Base-by-base conservation (phyloP, 2,113 vertebrate genomes). In the Takifugu bimaculatus region DNA sequence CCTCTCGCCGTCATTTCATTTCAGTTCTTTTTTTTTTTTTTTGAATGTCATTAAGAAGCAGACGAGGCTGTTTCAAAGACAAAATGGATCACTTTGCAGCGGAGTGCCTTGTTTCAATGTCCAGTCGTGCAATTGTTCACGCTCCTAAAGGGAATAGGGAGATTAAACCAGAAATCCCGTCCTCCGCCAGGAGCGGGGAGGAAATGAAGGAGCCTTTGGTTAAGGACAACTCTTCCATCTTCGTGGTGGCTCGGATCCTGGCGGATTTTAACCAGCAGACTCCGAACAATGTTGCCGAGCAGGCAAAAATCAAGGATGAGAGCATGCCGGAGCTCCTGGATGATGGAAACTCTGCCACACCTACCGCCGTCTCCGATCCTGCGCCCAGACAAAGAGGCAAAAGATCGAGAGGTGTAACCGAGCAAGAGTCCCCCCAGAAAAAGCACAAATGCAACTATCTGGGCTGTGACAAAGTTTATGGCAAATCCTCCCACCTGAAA, bases 401-500 rank as follows among this genome's bases (percentile, higher is more conserved):
- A 84, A 91, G 93, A 81, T 80, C 84, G 75, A 91, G 94, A 77
- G 93, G 90, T 90, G 93, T 93, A 72, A 85, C 83, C 80, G 95
- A 96, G 84, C 93, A 92, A 1, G 95, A 94, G 75, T 92, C 94
- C 67, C 93, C 94, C 72, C 95, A 93, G 93, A 95, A 97, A 89
- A 97, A 94, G 94, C 96, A 99, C 94, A 97, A 93, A 93, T 98
- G 96, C 92, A 92, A 95, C 91, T 98, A 96, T 91, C 91, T 92
- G 86, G 96, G 96, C 74, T 99, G 96, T 72, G 96, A 97, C 92
- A 98, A 98, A 94, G 94, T 99, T 93, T 99, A 98, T 89, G 95
- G 96, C 90, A 98, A 99, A 93, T 97, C 96, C 54, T 98, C 96
- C 87, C 96, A 98, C 84, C 95, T 98, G 90, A 98, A 98, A 93